phyloP scores from a whole-genome alignment of 2,797 vertebrate genomes.

The Kryptopterus vitreolus region DNA sequence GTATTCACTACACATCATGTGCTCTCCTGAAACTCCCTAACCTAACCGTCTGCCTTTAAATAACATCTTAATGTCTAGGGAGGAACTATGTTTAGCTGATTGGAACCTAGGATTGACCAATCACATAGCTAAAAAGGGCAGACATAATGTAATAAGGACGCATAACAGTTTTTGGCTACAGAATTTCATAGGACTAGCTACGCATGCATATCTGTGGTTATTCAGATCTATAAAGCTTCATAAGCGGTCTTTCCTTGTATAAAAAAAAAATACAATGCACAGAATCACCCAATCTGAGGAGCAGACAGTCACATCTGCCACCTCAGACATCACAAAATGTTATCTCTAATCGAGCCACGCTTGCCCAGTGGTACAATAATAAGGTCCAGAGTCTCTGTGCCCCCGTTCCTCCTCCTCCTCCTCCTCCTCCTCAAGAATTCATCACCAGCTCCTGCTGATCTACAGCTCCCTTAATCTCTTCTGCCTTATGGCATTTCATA shows the following conservation, averaged over 20 bases:
- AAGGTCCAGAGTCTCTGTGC: background rate
- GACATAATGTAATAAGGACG: too few relatives aligned
- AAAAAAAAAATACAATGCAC: background rate
- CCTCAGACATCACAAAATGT: background rate
- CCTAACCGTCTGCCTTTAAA: background rate
- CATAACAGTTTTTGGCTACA: too few relatives aligned
- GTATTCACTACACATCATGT: background rate
- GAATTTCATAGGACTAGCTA: background rate
- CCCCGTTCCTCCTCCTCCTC: background rate
- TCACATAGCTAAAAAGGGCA: background rate
- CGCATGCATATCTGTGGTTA: background rate
- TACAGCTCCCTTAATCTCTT: constrained; percentile 18
- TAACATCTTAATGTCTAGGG: background rate
- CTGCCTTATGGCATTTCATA: constrained; percentile 21
- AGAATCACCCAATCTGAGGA: too few relatives aligned
- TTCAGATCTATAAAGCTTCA: background rate
- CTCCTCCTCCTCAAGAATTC: background rate
- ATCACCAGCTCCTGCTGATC: constrained; percentile 8
- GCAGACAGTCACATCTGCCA: background rate
- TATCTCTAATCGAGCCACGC: constrained; percentile 7
- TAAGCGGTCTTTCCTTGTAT: background rate
- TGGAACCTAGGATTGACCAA: background rate
- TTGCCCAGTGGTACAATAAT: background rate
- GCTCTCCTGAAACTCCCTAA: background rate
- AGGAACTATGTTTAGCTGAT: background rate